phyloP scores from a whole-genome alignment of 2,797 vertebrate species.

The Forpus xanthops region DNA sequence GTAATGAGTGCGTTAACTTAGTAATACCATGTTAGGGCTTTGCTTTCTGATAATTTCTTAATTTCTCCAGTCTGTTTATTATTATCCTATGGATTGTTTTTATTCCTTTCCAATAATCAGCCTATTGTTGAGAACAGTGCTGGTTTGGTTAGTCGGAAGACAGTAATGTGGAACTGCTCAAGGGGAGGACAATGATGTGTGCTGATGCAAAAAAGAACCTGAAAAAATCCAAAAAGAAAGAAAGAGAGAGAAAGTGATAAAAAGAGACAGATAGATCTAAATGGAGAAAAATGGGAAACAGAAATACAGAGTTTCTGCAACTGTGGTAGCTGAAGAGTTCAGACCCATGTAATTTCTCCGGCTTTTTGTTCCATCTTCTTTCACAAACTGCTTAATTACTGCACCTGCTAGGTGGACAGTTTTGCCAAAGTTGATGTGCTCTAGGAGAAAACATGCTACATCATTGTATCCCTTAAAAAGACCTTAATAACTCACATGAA shows the following conservation, averaged over 20 bases:
- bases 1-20: neutral
- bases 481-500: neutral
- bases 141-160: conserved; percentile 20
- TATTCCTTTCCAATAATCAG: conserved; percentile 45
- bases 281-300: neutral
- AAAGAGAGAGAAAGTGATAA: neutral
- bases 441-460: neutral
- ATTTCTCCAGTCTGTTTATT: conserved; percentile 16
- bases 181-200: neutral
- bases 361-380: neutral
- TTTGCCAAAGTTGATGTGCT: neutral
- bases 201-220: neutral
- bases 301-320: neutral
- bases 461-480: neutral
- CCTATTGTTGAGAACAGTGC: conserved; percentile 43
- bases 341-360: neutral
- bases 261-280: conserved; percentile 2
- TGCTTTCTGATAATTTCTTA: neutral
- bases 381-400: neutral
- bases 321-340: neutral
- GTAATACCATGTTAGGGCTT: neutral
- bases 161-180: neutral
- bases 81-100: conserved; percentile 23
- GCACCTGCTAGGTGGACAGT: neutral
- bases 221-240: neutral